Percentiles rank a stretch among this genome's conserved stretches.
Conservation (phyloP, 1,140 invertebrate species). For the Caenorhabditis tropicalis region DNA sequence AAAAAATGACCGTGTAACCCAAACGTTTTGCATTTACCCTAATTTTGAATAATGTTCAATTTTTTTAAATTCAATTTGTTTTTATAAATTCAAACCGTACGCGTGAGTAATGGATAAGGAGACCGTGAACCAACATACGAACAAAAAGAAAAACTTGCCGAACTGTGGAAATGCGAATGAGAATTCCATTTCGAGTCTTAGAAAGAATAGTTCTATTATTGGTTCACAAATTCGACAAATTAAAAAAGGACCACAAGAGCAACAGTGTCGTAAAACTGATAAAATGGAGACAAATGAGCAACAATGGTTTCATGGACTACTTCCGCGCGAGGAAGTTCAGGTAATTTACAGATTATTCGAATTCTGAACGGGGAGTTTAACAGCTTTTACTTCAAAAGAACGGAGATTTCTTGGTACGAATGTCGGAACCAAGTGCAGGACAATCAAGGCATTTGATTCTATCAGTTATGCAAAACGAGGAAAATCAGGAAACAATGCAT, state of each 20-base stretch:
- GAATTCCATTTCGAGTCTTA: neutral
- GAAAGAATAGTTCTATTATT: neutral
- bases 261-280: constrained; percentile 3
- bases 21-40: too few species aligned
- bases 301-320: constrained; percentile 20
- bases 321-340: constrained; percentile 12
- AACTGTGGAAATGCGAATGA: neutral
- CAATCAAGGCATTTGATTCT: constrained; percentile 6
- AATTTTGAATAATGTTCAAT: too few species aligned
- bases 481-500: neutral
- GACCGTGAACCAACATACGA: neutral
- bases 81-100: neutral
- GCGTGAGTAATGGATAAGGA: neutral
- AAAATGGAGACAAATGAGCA: constrained; percentile 8
- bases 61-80: neutral
- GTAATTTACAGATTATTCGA: neutral
- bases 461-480: constrained; percentile 7
- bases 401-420: neutral
- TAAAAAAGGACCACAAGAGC: constrained; percentile 16
- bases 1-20: too few species aligned
- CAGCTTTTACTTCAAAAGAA: constrained; percentile 12
- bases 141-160: neutral
- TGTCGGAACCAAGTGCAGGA: neutral
- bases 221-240: neutral
- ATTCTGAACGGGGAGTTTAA: neutral